Evolutionary conservation across 2,113 vertebrate species (phyloP).

Genomic region (Stigmatopora argus): DNA sequence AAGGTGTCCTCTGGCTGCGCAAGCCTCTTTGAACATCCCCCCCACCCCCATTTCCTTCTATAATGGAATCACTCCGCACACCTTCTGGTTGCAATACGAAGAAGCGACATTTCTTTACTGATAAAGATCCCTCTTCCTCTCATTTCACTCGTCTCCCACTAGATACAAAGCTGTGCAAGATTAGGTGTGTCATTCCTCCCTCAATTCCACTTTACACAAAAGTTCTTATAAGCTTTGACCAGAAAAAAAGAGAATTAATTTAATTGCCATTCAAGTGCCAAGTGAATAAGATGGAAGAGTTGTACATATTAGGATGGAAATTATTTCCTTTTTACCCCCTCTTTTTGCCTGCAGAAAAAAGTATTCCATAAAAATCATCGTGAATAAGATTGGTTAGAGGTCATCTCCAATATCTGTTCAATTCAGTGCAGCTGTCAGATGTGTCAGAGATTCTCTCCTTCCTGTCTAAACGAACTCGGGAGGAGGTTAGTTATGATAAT

Average conservation of each 20-base stretch:
- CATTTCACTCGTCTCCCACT: constrained; percentile 92
- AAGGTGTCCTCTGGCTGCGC: constrained; percentile 81
- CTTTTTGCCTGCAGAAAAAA: constrained; percentile 46
- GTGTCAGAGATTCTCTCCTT: constrained; percentile 41
- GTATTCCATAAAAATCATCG: constrained; percentile 52
- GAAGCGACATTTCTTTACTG: constrained; percentile 89
- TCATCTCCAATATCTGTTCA: constrained; percentile 80
- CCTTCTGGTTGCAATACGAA: constrained; percentile 76
- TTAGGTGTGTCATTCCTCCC: constrained; percentile 85
- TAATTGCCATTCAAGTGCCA: constrained; percentile 57
- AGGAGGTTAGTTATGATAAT: constrained; percentile 54
- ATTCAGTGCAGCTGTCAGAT: constrained; percentile 53
- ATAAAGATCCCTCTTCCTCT: constrained; percentile 94
- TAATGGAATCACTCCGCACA: constrained; percentile 90
- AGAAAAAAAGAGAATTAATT: constrained; percentile 42
- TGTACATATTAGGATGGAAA: constrained; percentile 33
- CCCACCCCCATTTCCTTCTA: constrained; percentile 20
- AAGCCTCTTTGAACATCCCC: constrained; percentile 83
- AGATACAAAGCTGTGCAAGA: constrained; percentile 89
- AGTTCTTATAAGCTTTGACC: constrained; percentile 44
- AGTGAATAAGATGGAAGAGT: constrained; percentile 33
- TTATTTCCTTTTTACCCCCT: constrained; percentile 1
- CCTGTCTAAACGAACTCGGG: constrained; percentile 41
- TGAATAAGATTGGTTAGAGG: constrained; percentile 73
- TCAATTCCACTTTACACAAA: constrained; percentile 60